Conservation (phyloP, 2,113 vertebrate genomes). For the Glaucomys volans region DNA sequence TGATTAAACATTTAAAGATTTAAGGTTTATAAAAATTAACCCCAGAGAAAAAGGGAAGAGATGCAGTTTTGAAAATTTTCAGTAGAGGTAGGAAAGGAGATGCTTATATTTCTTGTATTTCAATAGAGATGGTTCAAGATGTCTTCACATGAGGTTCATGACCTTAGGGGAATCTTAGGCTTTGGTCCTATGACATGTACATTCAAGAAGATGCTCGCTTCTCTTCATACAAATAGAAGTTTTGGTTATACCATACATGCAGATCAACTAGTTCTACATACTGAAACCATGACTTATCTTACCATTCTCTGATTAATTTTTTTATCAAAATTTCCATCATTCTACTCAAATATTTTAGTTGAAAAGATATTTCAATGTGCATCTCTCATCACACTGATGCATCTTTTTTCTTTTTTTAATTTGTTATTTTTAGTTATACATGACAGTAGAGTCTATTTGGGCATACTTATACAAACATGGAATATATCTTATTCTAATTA, state of each 20-base stretch:
- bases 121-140: not conserved
- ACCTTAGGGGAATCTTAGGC: not conserved
- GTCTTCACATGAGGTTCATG: not conserved
- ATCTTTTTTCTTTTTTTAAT: no score
- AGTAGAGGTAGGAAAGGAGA: not conserved
- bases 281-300: not conserved
- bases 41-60: not conserved
- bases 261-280: not conserved
- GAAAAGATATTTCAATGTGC: not conserved
- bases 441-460: no score
- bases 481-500: no score
- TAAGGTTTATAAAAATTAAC: slow-evolving; percentile 49
- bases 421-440: no score
- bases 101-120: not conserved
- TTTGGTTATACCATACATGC: not conserved
- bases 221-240: not conserved
- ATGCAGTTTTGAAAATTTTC: not conserved
- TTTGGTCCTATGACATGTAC: not conserved
- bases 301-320: not conserved
- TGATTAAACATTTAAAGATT: slow-evolving; percentile 9
- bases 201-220: not conserved
- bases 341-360: slow-evolving; percentile 16
- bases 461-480: no score
- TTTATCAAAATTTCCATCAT: not conserved
- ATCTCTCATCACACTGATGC: not conserved